Percentiles rank a stretch among this genome's conserved stretches.
These are phyloP conservation scores for Melieria picta DNA, from an alignment of 2,888 invertebrate species.

Conservation along the genomic window DNA sequence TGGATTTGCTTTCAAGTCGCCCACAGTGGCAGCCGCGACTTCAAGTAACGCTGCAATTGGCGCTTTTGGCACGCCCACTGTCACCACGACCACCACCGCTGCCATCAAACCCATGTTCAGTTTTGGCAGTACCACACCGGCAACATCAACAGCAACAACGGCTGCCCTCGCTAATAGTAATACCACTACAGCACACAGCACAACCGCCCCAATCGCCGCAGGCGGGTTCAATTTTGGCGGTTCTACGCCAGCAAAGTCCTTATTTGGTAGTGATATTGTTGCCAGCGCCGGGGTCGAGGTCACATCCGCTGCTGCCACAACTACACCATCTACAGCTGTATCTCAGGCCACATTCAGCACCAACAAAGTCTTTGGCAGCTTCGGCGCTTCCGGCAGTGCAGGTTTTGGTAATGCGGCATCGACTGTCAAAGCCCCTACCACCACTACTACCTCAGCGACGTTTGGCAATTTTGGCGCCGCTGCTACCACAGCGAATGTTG, in stretches of 20 bases:
- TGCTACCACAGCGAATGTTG: slow-evolving; percentile 35
- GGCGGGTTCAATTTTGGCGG: slow-evolving; percentile 44
- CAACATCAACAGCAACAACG: slow-evolving; percentile 21
- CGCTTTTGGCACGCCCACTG: slow-evolving; percentile 1
- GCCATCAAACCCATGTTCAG: slow-evolving; percentile 45
- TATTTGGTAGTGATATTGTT: slow-evolving; percentile 33
- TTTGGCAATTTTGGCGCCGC: slow-evolving; percentile 40
- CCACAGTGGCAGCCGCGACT: slow-evolving; percentile 19
- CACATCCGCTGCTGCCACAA: slow-evolving; percentile 32
- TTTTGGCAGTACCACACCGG: slow-evolving; percentile 35
- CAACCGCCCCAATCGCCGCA: slow-evolving; percentile 32
- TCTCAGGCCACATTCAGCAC: slow-evolving; percentile 32
- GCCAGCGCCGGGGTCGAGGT: slow-evolving; percentile 22
- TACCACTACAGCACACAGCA: slow-evolving; percentile 23
- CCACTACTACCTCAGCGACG: slow-evolving; percentile 43
- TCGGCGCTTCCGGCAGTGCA: slow-evolving; percentile 32
- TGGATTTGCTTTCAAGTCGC: slow-evolving; percentile 42
- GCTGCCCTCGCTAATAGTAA: slow-evolving; percentile 27
- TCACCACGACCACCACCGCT: slow-evolving; percentile 35
- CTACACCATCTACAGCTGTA: slow-evolving; percentile 29
- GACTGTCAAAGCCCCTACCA: slow-evolving; percentile 28
- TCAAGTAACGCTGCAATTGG: not conserved
- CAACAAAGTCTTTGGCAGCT: slow-evolving; percentile 45
- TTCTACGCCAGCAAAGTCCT: slow-evolving; percentile 26
- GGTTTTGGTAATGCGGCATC: slow-evolving; percentile 12